phyloP scores from a whole-genome alignment of 2,888 invertebrate genomes.

The Drosophila paramelanica region DNA sequence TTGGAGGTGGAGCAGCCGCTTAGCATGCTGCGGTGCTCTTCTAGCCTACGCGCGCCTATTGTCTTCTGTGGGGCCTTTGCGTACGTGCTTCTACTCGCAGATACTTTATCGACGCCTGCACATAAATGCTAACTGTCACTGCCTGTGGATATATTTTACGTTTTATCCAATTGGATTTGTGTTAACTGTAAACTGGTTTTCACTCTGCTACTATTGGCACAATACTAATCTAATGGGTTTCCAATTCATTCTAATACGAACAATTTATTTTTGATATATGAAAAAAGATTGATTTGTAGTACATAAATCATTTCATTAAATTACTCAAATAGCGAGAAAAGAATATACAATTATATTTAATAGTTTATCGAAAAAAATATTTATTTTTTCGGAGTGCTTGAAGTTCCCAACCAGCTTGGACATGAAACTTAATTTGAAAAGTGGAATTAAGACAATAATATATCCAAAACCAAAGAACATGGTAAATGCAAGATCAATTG shows the following conservation, averaged over 20 bases:
- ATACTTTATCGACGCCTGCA: slow-evolving; percentile 45
- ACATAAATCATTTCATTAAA: no score
- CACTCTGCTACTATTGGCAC: slow-evolving; percentile 52
- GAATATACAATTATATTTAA: no score
- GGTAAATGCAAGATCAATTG: no score
- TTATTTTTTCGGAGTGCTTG: no score
- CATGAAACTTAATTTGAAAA: no score
- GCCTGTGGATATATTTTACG: slow-evolving; percentile 20
- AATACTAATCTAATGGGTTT: slow-evolving; percentile 3
- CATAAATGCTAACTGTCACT: slow-evolving; percentile 48
- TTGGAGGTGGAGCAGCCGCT: slow-evolving; percentile 74
- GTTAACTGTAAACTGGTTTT: slow-evolving; percentile 66
- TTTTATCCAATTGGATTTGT: slow-evolving; percentile 76
- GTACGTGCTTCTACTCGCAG: slow-evolving; percentile 30
- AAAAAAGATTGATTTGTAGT: no score
- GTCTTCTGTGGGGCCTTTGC: slow-evolving; percentile 30
- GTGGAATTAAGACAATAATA: no score
- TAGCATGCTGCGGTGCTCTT: slow-evolving; percentile 62
- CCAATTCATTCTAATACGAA: slow-evolving; percentile 1
- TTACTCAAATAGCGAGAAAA: no score
- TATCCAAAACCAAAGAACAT: no score
- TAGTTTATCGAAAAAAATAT: no score
- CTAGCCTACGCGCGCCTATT: slow-evolving; percentile 43
- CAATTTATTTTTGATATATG: neutral
- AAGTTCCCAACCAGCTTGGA: no score